Evolutionary conservation across 2,888 invertebrate genomes (phyloP), one percentile per base, ranked within the genome.

Genomic region (Flexamia atlantica): DNA sequence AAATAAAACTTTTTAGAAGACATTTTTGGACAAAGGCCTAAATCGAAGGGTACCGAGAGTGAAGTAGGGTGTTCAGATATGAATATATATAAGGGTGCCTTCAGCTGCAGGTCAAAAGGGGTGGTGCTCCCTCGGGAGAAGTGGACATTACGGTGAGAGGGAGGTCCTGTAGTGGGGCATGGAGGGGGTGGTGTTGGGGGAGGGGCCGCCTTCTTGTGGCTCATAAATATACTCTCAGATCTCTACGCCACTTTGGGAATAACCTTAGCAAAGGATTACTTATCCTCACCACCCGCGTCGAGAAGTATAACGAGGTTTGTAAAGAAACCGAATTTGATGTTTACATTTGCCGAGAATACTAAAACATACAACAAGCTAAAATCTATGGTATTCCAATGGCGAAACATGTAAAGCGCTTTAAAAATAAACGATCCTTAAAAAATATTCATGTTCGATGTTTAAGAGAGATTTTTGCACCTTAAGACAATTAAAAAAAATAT

Each of bases 31-130:
- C 70, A 40, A 70, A 70, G 40, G 40, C 70, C 70, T 40, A 70
- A 70, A 70, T 70, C 70, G 70, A 40, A 40, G 36, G 36, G n/a
- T 70, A 28, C 32, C n/a, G 40, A 40, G 70, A 40, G 70, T 36
- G 50, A 40, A 72, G 42, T 72, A 72, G 72, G 72, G 42, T 20
- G 72, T 36, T 42, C 76, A 46, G 76, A 76, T 76, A 76, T 76
- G 76, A 76, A 76, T 76, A 76, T 76, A 76, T 76, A 76, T 76
- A 50, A 76, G 76, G 76, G 76, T 76, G 42, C 76, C 76, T 76
- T 76, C 76, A 76, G 76, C 76, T 46, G 76, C 76, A 76, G 76
- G 76, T 76, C 76, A 76, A 72, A 72, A 46, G 76, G 76, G 76
- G 76, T 76, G 76, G 76, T 28, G 25, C 42, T 46, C 76, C 42